Evolutionary conservation across 2,113 vertebrate genomes (phyloP).

Genomic region (Myotis davidii): DNA sequence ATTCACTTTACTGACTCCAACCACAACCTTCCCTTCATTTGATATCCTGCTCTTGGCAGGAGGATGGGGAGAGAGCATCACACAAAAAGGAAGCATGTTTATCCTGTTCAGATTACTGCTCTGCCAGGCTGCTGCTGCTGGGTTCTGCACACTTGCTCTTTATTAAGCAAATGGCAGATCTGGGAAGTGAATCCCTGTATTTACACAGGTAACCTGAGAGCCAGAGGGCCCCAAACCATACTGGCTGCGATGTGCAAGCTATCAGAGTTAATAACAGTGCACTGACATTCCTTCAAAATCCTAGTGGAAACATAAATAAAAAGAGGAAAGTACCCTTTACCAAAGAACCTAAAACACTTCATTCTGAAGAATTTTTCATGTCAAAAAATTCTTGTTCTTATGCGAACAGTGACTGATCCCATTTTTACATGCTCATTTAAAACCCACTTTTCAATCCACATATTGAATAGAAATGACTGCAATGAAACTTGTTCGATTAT

Average conservation of each 20-base stretch:
- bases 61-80: conserved; percentile 49
- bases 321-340: conserved; percentile 20
- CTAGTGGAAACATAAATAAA: background rate
- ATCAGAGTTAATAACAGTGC: conserved; percentile 59
- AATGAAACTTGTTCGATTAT: conserved; percentile 24
- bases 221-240: conserved; percentile 4
- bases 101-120: conserved; percentile 71
- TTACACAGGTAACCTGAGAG: conserved; percentile 68
- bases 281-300: conserved; percentile 67
- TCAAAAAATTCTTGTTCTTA: conserved; percentile 9
- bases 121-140: conserved; percentile 72
- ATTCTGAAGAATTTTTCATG: conserved; percentile 22
- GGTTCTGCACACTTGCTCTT: conserved; percentile 71
- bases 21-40: conserved; percentile 73
- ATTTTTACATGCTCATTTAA: conserved; percentile 18
- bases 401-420: background rate
- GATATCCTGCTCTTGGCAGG: conserved; percentile 72
- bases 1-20: conserved; percentile 64
- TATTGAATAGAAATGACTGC: conserved; percentile 10
- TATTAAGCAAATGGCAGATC: conserved; percentile 62
- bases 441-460: conserved; percentile 3
- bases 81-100: conserved; percentile 69
- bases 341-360: conserved; percentile 47
- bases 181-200: conserved; percentile 55
- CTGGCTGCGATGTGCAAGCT: background rate